A percentile compares a stretch with the other conserved stretches of the same genome.
phyloP scores from a whole-genome alignment of 2,888 invertebrate genomes.

The Rhodophaea formosa region DNA sequence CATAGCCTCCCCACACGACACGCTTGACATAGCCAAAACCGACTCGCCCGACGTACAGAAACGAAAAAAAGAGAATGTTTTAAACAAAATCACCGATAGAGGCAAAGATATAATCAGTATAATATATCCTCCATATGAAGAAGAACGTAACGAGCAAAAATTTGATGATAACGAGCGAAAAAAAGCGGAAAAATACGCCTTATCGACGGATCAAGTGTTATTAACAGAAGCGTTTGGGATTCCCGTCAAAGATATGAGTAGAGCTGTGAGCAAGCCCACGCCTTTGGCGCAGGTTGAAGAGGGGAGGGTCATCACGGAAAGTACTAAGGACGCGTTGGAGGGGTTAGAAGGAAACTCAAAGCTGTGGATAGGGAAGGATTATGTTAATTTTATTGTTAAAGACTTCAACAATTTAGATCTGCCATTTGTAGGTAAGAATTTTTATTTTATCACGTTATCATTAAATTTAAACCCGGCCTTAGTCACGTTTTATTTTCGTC shows the following conservation, averaged over 20 bases:
- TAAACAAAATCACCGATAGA: conserved; percentile 68
- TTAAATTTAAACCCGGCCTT: too few species aligned
- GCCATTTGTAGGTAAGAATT: conserved; percentile 84
- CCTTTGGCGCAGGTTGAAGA: conserved; percentile 67
- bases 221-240: conserved; percentile 57
- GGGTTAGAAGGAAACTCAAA: conserved; percentile 87
- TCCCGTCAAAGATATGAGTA: conserved; percentile 33
- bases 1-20: conserved; percentile 55
- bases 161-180: conserved; percentile 69
- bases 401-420: conserved; percentile 95
- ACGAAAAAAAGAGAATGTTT: conserved; percentile 48
- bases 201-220: conserved; percentile 64
- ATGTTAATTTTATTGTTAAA: conserved; percentile 97
- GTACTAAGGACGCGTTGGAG: conserved; percentile 55
- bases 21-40: conserved; percentile 36
- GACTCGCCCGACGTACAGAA: conserved; percentile 59
- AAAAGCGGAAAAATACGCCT: conserved; percentile 72
- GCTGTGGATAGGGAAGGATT: conserved; percentile 97
- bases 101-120: conserved; percentile 74
- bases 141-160: conserved; percentile 65
- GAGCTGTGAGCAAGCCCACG: conserved; percentile 52
- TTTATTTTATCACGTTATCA: too few species aligned
- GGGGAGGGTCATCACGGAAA: conserved; percentile 63
- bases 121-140: conserved; percentile 69
- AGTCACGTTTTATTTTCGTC: too few species aligned